Evolutionary conservation across 2,113 vertebrate genomes (phyloP).

Genomic region (Alces alces): DNA sequence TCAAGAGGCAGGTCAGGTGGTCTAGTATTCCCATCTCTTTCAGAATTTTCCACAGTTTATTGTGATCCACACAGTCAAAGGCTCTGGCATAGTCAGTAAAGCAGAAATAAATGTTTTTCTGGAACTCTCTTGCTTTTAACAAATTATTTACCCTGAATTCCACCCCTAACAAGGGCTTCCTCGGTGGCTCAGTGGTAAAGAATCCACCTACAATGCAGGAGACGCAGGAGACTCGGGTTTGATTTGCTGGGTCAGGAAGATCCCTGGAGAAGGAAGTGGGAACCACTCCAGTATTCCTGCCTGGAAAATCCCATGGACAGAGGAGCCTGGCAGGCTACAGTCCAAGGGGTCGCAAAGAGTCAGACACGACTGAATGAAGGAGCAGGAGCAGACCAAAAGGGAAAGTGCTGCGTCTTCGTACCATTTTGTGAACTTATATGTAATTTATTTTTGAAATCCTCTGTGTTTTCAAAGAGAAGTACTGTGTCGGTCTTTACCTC

Average conservation of each 20-base stretch:
- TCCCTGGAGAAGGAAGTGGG: background rate
- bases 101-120: background rate
- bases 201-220: background rate
- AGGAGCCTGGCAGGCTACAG: background rate
- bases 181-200: background rate
- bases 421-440: background rate
- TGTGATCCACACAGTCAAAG: background rate
- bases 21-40: background rate
- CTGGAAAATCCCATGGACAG: background rate
- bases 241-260: background rate
- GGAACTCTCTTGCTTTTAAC: background rate
- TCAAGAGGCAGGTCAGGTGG: background rate
- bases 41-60: background rate
- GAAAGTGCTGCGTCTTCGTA: background rate
- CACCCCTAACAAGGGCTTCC: background rate
- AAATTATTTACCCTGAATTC: background rate
- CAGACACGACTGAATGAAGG: background rate
- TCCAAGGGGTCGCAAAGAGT: background rate
- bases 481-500: background rate
- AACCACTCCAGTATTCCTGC: background rate
- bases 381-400: background rate
- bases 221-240: background rate
- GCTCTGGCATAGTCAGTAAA: background rate
- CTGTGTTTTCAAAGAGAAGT: background rate
- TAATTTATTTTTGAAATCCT: background rate